Conservation (phyloP, 2,888 invertebrate genomes). For the Caenorhabditis imperialis region DNA sequence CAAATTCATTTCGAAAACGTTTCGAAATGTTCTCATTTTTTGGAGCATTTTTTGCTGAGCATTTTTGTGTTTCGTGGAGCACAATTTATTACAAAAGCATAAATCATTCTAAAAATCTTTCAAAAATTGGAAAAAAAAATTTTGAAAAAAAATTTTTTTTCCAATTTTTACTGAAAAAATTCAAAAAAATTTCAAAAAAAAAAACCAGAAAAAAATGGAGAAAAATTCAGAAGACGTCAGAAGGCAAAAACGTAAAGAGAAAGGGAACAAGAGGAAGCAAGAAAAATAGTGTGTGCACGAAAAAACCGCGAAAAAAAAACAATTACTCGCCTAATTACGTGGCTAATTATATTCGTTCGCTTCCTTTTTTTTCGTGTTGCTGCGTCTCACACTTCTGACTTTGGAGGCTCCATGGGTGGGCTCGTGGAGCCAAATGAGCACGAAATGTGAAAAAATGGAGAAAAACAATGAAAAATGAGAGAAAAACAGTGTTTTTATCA, state of each 20-base stretch:
- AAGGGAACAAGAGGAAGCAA: not conserved
- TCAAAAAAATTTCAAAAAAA: too few species aligned
- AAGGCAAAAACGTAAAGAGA: not conserved
- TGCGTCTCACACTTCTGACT: too few species aligned
- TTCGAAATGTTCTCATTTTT: conserved; percentile 40
- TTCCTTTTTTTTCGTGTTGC: too few species aligned
- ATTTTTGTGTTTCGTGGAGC: not conserved
- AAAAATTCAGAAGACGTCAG: not conserved
- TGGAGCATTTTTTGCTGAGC: too few species aligned
- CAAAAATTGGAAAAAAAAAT: too few species aligned
- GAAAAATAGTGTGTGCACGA: conserved; percentile 4
- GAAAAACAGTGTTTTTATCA: too few species aligned
- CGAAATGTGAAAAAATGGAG: not conserved
- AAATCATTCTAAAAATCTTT: conserved; percentile 3
- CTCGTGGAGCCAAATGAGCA: not conserved
- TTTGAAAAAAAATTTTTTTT: not conserved
- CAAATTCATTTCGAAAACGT: conserved; percentile 32
- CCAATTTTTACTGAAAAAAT: not conserved
- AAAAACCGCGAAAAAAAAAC: conserved; percentile 43
- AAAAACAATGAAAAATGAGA: not conserved
- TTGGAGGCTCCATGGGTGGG: not conserved
- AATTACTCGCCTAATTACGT: conserved; percentile 60
- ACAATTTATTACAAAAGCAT: conserved; percentile 3
- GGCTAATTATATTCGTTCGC: conserved; percentile 57
- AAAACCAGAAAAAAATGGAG: too few species aligned